Evolutionary conservation across 2,888 invertebrate species (phyloP).

Genomic region (Nineta flava): DNA sequence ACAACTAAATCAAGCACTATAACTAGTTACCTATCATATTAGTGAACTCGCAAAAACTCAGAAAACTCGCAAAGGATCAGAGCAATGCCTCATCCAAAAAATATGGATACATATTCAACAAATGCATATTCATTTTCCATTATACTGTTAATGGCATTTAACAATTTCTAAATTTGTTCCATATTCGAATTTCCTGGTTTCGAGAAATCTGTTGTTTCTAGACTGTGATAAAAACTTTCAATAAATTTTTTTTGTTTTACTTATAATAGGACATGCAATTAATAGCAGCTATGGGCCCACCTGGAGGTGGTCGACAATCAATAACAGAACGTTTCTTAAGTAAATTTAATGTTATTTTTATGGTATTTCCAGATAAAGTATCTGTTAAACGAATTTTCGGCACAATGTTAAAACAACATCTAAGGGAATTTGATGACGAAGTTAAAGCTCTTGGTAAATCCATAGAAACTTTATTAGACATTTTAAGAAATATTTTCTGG

Average conservation of each 20-base stretch:
- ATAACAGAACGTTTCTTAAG: conserved; percentile 65
- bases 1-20: too few species aligned
- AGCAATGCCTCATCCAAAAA: too few species aligned
- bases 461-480: conserved; percentile 3
- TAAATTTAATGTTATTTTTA: conserved; percentile 58
- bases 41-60: too few species aligned
- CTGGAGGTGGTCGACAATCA: conserved; percentile 70
- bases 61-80: too few species aligned
- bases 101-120: too few species aligned
- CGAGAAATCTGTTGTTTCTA: too few species aligned
- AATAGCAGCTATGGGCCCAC: conserved; percentile 70
- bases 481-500: conserved; percentile 4
- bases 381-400: conserved; percentile 70
- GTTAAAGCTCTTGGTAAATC: conserved; percentile 49
- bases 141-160: too few species aligned
- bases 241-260: background rate
- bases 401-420: conserved; percentile 66
- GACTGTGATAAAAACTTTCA: too few species aligned
- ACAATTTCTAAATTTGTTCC: too few species aligned
- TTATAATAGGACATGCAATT: conserved; percentile 51
- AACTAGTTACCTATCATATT: too few species aligned
- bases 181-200: too few species aligned
- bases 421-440: conserved; percentile 62
- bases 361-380: conserved; percentile 67
- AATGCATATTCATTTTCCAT: too few species aligned